Base-by-base conservation (phyloP, 2,888 invertebrate genomes). In the Ormia ochracea region DNA sequence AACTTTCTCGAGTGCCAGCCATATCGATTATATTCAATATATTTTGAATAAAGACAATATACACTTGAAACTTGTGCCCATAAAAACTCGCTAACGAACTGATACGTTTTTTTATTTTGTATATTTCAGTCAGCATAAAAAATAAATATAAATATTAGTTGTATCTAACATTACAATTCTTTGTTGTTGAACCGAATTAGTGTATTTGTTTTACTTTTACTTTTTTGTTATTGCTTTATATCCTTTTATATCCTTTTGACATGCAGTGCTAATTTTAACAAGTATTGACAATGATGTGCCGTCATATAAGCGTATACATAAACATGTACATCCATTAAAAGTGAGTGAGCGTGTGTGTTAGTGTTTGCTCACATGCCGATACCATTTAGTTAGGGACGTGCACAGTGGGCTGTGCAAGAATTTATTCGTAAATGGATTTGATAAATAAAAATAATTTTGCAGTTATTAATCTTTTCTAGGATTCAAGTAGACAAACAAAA, bases 361-460 rank as follows among this genome's bases (percentile, higher is more conserved):
- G 48, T 52, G 0, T 66, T 3, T 26, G 26, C 41, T 3, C 10
- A 4, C 36, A 33, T 48, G 36, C 54, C 10, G 14, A 31, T 48
- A 36, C 38, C 58, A 28, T 52, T 54, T 65, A 65, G 59, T n/a
- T 48, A 45, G 68, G n/a, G 33, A 75, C 52, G 45, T 59, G 38
- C 43, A 74, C 52, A 38, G 65, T 69, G 59, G 31, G 43, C 58
- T 41, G 61, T 66, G 68, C 56, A 80, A 50, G 72, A 72, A 80
- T 80, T 80, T 66, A 68, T 72, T 72, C 76, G 76, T 61, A 80
- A 80, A 76, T 76, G 80, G 56, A 76, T 80, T 75, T 76, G 80
- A 80, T 72, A 80, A 80, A 76, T 80, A 76, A 80, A 72, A 80
- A 76, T 80, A 72, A 56, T 43, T 43, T 70, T 59, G 58, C 26